These are phyloP conservation scores for Calephelis virginiensis DNA, from an alignment of 1,140 invertebrate genomes.

Conservation along the genomic window DNA sequence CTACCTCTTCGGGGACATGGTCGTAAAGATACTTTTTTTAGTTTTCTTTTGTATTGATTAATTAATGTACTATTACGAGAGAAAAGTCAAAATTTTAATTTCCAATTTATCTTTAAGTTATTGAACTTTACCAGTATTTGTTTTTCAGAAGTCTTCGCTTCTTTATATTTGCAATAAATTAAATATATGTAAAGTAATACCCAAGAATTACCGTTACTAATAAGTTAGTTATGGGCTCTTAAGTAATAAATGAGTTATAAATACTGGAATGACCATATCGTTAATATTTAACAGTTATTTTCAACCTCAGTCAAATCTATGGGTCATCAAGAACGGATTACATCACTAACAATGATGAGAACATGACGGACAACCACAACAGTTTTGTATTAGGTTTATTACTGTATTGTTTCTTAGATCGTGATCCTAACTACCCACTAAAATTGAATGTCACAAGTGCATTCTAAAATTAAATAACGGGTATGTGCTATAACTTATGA, in stretches of 20 bases:
- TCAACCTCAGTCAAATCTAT: neutral
- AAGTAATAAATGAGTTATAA: neutral
- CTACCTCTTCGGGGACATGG: too few species aligned
- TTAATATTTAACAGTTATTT: constrained; percentile 5
- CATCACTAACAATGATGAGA: constrained; percentile 36
- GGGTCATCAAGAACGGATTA: constrained; percentile 23
- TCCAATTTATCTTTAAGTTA: too few species aligned
- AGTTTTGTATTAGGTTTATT: constrained; percentile 38
- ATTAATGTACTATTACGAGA: too few species aligned
- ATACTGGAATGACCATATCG: neutral
- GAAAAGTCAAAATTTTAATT: too few species aligned
- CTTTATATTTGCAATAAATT: too few species aligned
- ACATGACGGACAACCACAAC: constrained; percentile 34
- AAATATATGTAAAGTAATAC: too few species aligned
- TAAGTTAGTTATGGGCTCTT: neutral
- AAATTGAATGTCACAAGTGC: constrained; percentile 33
- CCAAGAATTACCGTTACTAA: neutral
- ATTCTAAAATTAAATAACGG: constrained; percentile 28
- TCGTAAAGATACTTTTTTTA: too few species aligned
- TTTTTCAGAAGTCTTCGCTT: too few species aligned
- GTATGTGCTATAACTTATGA: constrained; percentile 20
- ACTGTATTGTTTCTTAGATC: constrained; percentile 36
- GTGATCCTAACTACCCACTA: constrained; percentile 33
- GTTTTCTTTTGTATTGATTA: too few species aligned
- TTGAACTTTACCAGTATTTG: too few species aligned